Base-by-base conservation (phyloP, 2,797 vertebrate species). In the Sebastiscus tertius region DNA sequence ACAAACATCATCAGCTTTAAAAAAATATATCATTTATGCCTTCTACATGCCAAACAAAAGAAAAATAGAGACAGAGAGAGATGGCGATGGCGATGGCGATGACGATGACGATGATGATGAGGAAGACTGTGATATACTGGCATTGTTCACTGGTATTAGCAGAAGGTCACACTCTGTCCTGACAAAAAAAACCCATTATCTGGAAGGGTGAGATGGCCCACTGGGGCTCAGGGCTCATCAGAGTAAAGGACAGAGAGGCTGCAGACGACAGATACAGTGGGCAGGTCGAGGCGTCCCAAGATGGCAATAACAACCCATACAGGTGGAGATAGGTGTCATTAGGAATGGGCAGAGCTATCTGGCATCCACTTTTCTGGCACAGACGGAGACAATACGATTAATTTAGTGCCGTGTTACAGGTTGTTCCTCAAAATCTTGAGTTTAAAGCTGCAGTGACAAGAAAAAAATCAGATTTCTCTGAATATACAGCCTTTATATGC, bases 161-260 rank as follows among this genome's bases (percentile, higher is more conserved):
- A 81, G 79, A 91, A 88, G 89, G 88, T 90, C 90, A 89, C 72
- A 85, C 72, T 62, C 59, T 34, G 65, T 75, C 63, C 73, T 54
- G 81, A 86, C 72, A 20, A 33, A 62, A 79, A 83, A 88, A 84
- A 85, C 54, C 75, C 64, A 88, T 94, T 88, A 87, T 87, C 65
- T 61, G 46, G 33, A 71, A 64, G 84, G 70, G 42, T 74, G 78
- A 79, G 85, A 34, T 55, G 67, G 69, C 88, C 87, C 80, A 1
- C 24, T 36, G 79, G 69, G 83, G 73, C 74, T 69, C 66, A 16
- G 81, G 75, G 29, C 78, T 88, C 89, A 72, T 90, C 83, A 87
- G 59, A 63, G 73, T 60, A 86, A 82, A 92, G 80, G 86, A 90
- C 80, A 46, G 73, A 75, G 60, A 75, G 65, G 71, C 68, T 71